A percentile compares a stretch with the other conserved stretches of the same genome.
phyloP scores from a whole-genome alignment of 2,888 invertebrate genomes.

The Electrophaes corylata region DNA sequence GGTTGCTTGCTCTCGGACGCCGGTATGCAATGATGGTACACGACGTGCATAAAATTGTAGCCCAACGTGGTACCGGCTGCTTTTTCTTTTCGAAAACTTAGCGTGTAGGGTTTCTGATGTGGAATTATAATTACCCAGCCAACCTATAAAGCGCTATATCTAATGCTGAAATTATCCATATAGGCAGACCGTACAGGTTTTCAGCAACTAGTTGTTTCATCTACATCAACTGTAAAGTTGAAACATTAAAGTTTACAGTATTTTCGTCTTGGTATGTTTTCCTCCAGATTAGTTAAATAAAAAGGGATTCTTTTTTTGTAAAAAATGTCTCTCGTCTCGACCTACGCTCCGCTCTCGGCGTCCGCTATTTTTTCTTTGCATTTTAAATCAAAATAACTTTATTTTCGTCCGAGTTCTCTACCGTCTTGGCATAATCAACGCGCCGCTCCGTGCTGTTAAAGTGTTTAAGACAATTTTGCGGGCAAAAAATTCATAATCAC shows the following conservation, averaged over 20 bases:
- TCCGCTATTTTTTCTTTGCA: slow-evolving; percentile 70
- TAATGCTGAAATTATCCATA: too few species aligned
- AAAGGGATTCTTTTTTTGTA: slow-evolving; percentile 59
- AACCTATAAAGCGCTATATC: too few species aligned
- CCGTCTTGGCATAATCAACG: slow-evolving; percentile 77
- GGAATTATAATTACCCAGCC: too few species aligned
- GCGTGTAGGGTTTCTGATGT: too few species aligned
- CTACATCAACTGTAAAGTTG: slow-evolving; percentile 41
- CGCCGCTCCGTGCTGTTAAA: slow-evolving; percentile 54
- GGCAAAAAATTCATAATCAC: slow-evolving; percentile 62
- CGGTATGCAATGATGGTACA: slow-evolving; percentile 49
- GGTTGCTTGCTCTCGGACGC: slow-evolving; percentile 55
- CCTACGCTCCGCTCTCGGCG: slow-evolving; percentile 44
- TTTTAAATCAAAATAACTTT: slow-evolving; percentile 81
- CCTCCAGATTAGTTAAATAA: slow-evolving; percentile 69
- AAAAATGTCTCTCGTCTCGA: slow-evolving; percentile 57
- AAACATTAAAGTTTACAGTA: slow-evolving; percentile 51
- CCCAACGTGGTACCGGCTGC: slow-evolving; percentile 25
- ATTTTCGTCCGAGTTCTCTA: slow-evolving; percentile 72
- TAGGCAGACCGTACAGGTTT: slow-evolving; percentile 1
- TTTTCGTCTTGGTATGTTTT: slow-evolving; percentile 52
- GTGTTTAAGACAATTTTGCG: slow-evolving; percentile 76
- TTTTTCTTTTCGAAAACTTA: slow-evolving; percentile 17
- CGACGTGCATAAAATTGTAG: slow-evolving; percentile 64
- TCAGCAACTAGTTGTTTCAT: slow-evolving; percentile 16